Conservation (phyloP, 2,888 invertebrate species). For the Leistus spinibarbis region DNA sequence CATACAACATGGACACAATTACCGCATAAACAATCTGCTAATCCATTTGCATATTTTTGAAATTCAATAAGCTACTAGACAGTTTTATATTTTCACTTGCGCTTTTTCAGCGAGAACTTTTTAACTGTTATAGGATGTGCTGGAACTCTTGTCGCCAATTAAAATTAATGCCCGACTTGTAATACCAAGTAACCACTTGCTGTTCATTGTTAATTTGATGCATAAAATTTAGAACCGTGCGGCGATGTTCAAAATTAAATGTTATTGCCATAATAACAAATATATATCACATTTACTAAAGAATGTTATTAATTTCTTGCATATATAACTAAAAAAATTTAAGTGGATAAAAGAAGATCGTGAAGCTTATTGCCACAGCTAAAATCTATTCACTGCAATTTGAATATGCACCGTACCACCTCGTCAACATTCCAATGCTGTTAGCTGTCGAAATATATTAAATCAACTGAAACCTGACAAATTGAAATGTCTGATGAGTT, state of each 20-base stretch:
- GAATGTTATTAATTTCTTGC: too few species aligned
- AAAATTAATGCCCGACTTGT: background rate
- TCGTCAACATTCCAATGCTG: too few species aligned
- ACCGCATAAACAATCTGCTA: constrained; percentile 9
- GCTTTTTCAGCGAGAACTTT: background rate
- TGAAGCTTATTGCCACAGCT: too few species aligned
- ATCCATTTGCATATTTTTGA: constrained; percentile 27
- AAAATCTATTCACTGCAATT: too few species aligned
- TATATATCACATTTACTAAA: too few species aligned
- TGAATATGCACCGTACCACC: too few species aligned
- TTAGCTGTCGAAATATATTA: background rate
- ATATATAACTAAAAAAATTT: too few species aligned
- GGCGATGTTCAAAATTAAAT: background rate
- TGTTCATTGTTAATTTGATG: background rate
- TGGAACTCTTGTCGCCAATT: background rate
- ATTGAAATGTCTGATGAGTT: too few species aligned
- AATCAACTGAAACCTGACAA: background rate
- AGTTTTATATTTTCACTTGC: constrained; percentile 14
- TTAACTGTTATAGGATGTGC: background rate
- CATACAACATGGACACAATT: too few species aligned
- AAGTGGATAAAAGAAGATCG: too few species aligned
- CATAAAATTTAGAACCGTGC: background rate
- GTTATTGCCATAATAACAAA: too few species aligned
- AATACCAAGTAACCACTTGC: background rate
- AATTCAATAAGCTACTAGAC: constrained; percentile 15